These are phyloP conservation scores for Sialia sialis DNA, from an alignment of 2,113 vertebrate species.

Conservation along the genomic window DNA sequence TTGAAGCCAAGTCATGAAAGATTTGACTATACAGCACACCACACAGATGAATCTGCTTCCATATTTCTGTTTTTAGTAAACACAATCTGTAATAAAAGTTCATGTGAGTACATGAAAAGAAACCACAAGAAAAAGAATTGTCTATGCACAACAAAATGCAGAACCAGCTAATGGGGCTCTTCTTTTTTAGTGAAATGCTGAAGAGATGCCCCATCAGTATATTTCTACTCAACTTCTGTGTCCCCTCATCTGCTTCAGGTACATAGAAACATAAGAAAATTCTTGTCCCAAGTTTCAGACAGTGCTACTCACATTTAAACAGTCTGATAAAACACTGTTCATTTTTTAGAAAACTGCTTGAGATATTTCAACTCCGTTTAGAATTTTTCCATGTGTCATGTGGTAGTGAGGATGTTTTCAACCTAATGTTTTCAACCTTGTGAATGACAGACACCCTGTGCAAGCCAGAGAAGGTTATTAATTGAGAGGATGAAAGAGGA, in stretches of 20 bases:
- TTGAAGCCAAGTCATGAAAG: neutral
- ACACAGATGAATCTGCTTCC: neutral
- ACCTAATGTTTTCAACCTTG: neutral
- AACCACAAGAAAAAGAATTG: neutral
- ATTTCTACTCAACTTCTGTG: neutral
- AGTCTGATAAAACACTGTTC: neutral
- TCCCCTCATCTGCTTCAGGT: neutral
- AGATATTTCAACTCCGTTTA: neutral
- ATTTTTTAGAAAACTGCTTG: neutral
- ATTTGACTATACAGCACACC: neutral
- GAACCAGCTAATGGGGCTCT: neutral
- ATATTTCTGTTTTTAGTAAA: neutral
- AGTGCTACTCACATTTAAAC: neutral
- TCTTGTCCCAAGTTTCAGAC: neutral
- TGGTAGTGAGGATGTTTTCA: neutral
- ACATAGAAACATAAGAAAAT: neutral
- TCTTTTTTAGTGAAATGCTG: neutral
- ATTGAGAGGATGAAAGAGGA: neutral
- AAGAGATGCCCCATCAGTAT: accelerated
- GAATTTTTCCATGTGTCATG: neutral
- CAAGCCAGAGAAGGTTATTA: neutral
- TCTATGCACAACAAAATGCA: neutral
- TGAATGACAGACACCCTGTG: neutral
- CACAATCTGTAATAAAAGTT: neutral
- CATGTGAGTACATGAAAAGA: neutral